These are phyloP conservation scores for Halictus ligatus DNA, from an alignment of 2,888 invertebrate genomes.

Conservation along the genomic window DNA sequence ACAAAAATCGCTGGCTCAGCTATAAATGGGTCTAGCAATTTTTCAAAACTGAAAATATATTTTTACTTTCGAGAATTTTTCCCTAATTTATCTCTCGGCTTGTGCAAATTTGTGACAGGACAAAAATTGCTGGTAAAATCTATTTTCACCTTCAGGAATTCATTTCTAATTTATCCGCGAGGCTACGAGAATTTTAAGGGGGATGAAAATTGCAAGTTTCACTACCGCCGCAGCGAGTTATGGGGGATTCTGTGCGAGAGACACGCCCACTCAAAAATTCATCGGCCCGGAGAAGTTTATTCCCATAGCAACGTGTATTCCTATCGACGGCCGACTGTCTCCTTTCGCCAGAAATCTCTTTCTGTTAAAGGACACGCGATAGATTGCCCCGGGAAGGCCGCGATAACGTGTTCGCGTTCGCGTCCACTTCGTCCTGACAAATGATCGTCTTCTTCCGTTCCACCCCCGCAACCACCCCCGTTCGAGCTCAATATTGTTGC, in stretches of 20 bases:
- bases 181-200: not conserved
- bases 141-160: not conserved
- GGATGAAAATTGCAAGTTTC: not conserved
- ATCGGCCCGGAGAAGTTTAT: not conserved
- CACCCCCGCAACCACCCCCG: constrained; percentile 22
- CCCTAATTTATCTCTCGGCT: not conserved
- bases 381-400: constrained; percentile 73
- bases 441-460: constrained; percentile 70
- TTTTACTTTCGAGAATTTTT: not conserved
- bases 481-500: constrained; percentile 51
- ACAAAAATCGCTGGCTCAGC: too few relatives aligned
- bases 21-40: too few relatives aligned
- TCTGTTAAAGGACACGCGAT: constrained; percentile 70
- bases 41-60: not conserved
- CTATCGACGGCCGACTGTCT: constrained; percentile 35
- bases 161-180: not conserved
- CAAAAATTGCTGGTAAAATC: not conserved
- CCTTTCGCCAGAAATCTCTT: constrained; percentile 59
- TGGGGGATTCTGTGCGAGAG: not conserved
- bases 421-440: constrained; percentile 78
- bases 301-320: constrained; percentile 13
- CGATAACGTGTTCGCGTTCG: constrained; percentile 77
- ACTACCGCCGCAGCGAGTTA: not conserved
- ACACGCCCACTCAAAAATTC: constrained; percentile 19
- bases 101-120: not conserved